Evolutionary conservation across 2,113 vertebrate species (phyloP).

Genomic region (Rhinopomastus cyanomelas): DNA sequence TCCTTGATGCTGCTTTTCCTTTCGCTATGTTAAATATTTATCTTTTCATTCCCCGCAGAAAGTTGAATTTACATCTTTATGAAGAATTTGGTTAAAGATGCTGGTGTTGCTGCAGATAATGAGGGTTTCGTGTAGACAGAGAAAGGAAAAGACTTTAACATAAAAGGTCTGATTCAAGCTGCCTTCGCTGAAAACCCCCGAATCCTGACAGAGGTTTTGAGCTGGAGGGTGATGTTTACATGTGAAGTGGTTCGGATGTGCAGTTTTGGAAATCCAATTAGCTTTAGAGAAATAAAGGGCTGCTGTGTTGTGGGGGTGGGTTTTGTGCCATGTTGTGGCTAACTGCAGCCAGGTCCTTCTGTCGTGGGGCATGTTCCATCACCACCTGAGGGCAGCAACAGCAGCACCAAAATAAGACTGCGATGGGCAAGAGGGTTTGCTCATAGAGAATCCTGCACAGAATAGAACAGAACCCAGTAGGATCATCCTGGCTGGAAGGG

Average conservation of each 20-base stretch:
- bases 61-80: not conserved
- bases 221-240: not conserved
- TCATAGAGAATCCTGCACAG: too few relatives aligned
- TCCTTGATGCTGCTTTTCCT: not conserved
- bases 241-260: not conserved
- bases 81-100: not conserved
- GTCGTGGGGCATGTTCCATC: not conserved
- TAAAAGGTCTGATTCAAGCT: not conserved
- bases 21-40: not conserved
- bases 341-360: too few relatives aligned
- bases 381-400: not conserved
- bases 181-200: not conserved
- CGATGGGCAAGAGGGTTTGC: not conserved
- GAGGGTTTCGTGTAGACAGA: not conserved
- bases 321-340: not conserved
- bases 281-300: not conserved
- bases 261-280: not conserved
- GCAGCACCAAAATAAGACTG: not conserved
- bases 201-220: not conserved
- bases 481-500: too few relatives aligned
- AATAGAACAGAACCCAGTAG: too few relatives aligned
- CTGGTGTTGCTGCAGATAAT: not conserved
- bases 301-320: not conserved
- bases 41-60: not conserved
- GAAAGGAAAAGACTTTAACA: not conserved